Conservation (phyloP, 2,797 vertebrate genomes). For the Anabas testudineus region DNA sequence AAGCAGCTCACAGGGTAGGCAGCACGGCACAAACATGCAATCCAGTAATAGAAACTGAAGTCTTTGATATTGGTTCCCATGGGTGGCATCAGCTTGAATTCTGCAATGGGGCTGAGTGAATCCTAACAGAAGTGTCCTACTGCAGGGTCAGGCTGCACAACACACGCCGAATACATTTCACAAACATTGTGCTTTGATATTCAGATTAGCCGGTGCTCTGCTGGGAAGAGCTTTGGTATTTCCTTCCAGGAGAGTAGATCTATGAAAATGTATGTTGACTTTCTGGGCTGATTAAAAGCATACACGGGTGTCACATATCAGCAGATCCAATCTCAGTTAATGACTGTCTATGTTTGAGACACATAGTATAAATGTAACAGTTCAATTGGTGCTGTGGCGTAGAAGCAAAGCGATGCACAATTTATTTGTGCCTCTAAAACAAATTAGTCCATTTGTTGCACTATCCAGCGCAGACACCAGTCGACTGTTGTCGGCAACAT, state of each 20-base stretch:
- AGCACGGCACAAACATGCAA: constrained; percentile 52
- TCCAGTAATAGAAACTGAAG: constrained; percentile 66
- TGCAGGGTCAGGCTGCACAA: constrained; percentile 73
- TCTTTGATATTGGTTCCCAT: constrained; percentile 78
- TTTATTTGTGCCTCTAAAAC: constrained; percentile 21
- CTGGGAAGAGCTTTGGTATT: constrained; percentile 48
- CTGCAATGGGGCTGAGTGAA: constrained; percentile 57
- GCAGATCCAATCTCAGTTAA: constrained; percentile 34
- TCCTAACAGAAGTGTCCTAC: constrained; percentile 69
- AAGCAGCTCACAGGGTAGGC: constrained; percentile 48
- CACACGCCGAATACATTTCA: constrained; percentile 75
- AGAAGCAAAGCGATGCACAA: neutral
- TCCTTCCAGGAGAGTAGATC: constrained; percentile 48
- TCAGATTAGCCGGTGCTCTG: constrained; percentile 64
- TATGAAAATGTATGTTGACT: constrained; percentile 60
- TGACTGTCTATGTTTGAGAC: constrained; percentile 18
- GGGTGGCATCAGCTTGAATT: constrained; percentile 67
- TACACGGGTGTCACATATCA: constrained; percentile 29
- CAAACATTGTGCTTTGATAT: constrained; percentile 76
- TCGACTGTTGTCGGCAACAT: constrained; percentile 7
- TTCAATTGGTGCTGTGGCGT: neutral
- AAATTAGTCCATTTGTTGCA: constrained; percentile 27
- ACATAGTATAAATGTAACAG: neutral
- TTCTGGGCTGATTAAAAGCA: constrained; percentile 50
- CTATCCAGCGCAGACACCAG: constrained; percentile 11